Conservation (phyloP, 2,888 invertebrate species). For the Geophilus truncorum region DNA sequence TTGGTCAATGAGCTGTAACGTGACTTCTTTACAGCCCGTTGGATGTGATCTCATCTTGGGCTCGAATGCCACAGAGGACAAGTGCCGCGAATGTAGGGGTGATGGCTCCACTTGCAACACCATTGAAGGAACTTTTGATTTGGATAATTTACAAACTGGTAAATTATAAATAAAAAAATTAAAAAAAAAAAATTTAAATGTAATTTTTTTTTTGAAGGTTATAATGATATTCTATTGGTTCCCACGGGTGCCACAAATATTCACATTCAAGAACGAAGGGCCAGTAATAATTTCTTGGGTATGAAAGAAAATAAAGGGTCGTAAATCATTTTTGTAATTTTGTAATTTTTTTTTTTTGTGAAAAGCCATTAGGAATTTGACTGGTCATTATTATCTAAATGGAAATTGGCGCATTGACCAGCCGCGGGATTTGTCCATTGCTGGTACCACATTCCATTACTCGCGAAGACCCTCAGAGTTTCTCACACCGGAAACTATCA, state of each 20-base stretch:
- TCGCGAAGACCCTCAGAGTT: slow-evolving; percentile 74
- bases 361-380: slow-evolving; percentile 76
- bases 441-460: slow-evolving; percentile 82
- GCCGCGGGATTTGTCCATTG: slow-evolving; percentile 70
- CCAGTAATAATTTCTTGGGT: slow-evolving; percentile 86
- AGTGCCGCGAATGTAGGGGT: slow-evolving; percentile 87
- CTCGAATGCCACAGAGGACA: slow-evolving; percentile 77
- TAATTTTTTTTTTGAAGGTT: slow-evolving; percentile 59
- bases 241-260: slow-evolving; percentile 92
- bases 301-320: not conserved
- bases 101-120: slow-evolving; percentile 77
- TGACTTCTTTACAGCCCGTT: slow-evolving; percentile 59
- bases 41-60: slow-evolving; percentile 95
- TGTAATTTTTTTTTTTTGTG: slow-evolving; percentile 41
- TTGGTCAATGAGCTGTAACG: not conserved
- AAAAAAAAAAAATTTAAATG: not conserved
- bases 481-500: slow-evolving; percentile 76
- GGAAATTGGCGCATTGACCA: slow-evolving; percentile 93
- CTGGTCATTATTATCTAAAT: slow-evolving; percentile 82
- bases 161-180: slow-evolving; percentile 42
- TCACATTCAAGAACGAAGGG: slow-evolving; percentile 65
- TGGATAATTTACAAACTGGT: slow-evolving; percentile 69
- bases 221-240: slow-evolving; percentile 84
- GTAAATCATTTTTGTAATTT: not conserved
- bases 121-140: slow-evolving; percentile 63